These are phyloP conservation scores for Mionectes macconnelli DNA, from an alignment of 2,113 vertebrate species.

Conservation along the genomic window DNA sequence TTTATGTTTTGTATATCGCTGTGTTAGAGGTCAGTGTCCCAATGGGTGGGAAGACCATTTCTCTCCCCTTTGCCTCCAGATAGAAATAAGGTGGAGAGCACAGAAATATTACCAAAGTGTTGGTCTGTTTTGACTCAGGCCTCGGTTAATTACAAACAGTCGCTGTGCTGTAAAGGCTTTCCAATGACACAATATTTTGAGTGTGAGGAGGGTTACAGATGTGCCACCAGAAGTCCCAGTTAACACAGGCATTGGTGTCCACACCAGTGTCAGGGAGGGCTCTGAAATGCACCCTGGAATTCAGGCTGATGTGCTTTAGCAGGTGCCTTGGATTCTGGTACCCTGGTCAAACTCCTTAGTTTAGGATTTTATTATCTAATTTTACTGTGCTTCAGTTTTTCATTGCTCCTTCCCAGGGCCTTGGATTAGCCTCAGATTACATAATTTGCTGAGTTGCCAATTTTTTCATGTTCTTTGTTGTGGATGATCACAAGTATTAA, in stretches of 20 bases:
- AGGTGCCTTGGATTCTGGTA: neutral
- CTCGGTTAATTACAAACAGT: neutral
- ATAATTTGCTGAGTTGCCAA: neutral
- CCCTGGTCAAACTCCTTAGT: neutral
- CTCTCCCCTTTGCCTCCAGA: neutral
- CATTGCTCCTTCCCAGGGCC: neutral
- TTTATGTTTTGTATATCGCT: neutral
- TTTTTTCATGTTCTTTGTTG: neutral
- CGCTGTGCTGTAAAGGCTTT: neutral
- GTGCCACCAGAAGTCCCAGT: neutral
- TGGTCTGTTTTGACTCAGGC: neutral
- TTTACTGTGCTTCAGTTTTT: neutral
- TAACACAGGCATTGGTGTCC: neutral
- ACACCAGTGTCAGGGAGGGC: neutral
- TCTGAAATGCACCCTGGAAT: neutral
- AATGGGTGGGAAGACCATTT: neutral
- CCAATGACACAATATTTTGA: neutral
- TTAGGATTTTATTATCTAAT: neutral
- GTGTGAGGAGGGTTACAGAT: neutral
- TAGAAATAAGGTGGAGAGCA: neutral
- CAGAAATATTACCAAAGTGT: neutral
- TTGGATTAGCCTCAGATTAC: neutral
- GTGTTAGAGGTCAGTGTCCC: neutral
- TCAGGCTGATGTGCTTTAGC: neutral
- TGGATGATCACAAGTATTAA: neutral